These are phyloP conservation scores for Pyrgilauda ruficollis DNA, from an alignment of 2,113 vertebrate genomes.

Conservation along the genomic window DNA sequence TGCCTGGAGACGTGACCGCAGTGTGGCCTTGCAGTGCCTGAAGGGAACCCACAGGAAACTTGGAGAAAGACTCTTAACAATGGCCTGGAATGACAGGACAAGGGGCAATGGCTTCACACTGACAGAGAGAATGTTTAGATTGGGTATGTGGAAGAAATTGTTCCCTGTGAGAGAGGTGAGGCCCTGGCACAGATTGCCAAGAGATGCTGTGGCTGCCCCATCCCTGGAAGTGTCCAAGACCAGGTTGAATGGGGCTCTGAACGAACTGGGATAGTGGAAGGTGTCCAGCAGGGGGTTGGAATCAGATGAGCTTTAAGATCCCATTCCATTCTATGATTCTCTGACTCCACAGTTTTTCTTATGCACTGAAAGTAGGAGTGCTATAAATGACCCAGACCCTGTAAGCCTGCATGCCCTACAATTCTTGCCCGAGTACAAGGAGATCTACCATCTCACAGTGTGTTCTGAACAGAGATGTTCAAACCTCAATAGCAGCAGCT, in stretches of 20 bases:
- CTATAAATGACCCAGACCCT: background rate
- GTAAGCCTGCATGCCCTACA: background rate
- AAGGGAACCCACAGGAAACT: background rate
- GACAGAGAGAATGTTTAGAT: fast-evolving
- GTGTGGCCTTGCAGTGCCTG: background rate
- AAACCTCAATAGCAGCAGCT: background rate
- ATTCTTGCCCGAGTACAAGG: background rate
- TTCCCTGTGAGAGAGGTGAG: fast-evolving
- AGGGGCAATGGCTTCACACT: fast-evolving
- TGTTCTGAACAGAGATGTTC: background rate
- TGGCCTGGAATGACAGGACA: background rate
- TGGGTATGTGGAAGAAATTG: fast-evolving
- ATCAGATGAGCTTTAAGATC: background rate
- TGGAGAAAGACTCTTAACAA: background rate
- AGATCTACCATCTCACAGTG: background rate
- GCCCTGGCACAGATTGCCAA: background rate
- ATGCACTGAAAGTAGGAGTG: background rate
- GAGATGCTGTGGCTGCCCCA: background rate
- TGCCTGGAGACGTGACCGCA: background rate
- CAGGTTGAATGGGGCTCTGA: background rate
- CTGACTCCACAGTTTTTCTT: background rate
- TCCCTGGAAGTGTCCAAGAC: background rate
- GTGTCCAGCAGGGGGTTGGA: background rate
- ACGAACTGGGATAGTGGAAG: fast-evolving
- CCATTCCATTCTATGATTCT: background rate